These are phyloP conservation scores for Perdita meconis DNA, from an alignment of 2,888 invertebrate species.

Conservation along the genomic window DNA sequence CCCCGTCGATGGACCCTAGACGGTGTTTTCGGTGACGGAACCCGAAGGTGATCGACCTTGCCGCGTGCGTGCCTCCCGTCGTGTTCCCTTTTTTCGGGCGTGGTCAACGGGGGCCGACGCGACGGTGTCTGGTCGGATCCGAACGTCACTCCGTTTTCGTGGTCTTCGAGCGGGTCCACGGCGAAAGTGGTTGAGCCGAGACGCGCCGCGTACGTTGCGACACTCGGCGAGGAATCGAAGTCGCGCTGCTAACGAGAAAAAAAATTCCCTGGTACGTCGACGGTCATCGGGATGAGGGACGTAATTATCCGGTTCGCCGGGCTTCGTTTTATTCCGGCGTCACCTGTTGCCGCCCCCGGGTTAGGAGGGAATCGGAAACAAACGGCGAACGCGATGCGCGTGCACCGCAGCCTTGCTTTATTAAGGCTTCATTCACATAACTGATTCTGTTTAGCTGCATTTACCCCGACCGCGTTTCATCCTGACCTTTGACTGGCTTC, in stretches of 20 bases:
- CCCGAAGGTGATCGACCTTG: conserved; percentile 61
- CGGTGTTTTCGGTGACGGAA: conserved; percentile 20
- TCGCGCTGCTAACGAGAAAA: not conserved
- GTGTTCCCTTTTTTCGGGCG: conserved; percentile 48
- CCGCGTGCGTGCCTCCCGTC: conserved; percentile 28
- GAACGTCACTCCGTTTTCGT: not conserved
- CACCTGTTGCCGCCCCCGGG: conserved; percentile 44
- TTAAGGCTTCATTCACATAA: conserved; percentile 25
- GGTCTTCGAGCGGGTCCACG: not conserved
- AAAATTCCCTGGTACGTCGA: not conserved
- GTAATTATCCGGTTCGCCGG: conserved; percentile 4
- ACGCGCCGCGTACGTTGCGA: not conserved
- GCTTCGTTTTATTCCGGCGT: conserved; percentile 9
- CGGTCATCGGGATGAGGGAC: conserved; percentile 2
- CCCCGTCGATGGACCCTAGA: not conserved
- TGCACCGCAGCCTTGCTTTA: not conserved
- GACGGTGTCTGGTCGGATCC: conserved; percentile 11
- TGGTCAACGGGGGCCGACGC: conserved; percentile 28
- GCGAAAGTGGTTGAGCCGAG: not conserved
- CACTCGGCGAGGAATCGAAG: not conserved
- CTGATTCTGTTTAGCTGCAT: conserved; percentile 36
- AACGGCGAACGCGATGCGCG: too few relatives aligned
- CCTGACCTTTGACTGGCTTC: conserved; percentile 63
- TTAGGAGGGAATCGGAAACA: not conserved
- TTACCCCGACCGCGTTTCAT: conserved; percentile 26